Evolutionary conservation across 2,888 invertebrate species (phyloP).

Genomic region (Orchesellides sinensis): DNA sequence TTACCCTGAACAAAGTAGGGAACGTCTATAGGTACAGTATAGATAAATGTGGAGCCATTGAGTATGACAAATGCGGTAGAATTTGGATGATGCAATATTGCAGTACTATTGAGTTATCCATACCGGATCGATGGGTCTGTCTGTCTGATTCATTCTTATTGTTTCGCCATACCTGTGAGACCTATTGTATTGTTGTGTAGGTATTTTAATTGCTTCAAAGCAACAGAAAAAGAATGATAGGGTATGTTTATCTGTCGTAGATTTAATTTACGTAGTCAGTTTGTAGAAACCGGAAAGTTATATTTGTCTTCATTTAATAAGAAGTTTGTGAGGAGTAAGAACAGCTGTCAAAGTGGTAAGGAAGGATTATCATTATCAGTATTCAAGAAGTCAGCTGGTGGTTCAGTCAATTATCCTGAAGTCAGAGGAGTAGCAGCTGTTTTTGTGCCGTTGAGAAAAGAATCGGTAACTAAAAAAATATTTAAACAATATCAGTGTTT

Average conservation of each 20-base stretch:
- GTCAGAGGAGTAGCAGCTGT: background rate
- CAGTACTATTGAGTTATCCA: background rate
- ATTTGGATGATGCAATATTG: constrained; percentile 37
- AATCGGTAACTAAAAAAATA: background rate
- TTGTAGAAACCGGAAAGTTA: background rate
- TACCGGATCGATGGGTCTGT: background rate
- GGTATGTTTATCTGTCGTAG: constrained; percentile 34
- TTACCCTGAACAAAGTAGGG: too few species aligned
- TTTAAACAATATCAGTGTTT: too few species aligned
- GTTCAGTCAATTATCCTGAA: background rate
- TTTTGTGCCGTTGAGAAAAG: background rate
- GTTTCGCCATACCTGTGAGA: background rate
- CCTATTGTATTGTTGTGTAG: constrained; percentile 16
- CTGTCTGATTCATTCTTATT: background rate
- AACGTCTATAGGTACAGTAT: too few species aligned
- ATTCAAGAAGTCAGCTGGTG: background rate
- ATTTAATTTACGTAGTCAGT: constrained; percentile 16
- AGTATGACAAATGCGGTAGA: constrained; percentile 18
- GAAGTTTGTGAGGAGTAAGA: background rate
- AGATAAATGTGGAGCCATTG: too few species aligned
- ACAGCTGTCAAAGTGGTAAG: constrained; percentile 30
- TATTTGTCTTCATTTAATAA: too few species aligned
- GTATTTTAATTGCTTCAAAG: background rate
- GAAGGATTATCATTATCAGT: too few species aligned
- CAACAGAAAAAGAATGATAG: background rate